Base-by-base conservation (phyloP, 2,888 invertebrate species). In the Drosophila buzzatii region DNA sequence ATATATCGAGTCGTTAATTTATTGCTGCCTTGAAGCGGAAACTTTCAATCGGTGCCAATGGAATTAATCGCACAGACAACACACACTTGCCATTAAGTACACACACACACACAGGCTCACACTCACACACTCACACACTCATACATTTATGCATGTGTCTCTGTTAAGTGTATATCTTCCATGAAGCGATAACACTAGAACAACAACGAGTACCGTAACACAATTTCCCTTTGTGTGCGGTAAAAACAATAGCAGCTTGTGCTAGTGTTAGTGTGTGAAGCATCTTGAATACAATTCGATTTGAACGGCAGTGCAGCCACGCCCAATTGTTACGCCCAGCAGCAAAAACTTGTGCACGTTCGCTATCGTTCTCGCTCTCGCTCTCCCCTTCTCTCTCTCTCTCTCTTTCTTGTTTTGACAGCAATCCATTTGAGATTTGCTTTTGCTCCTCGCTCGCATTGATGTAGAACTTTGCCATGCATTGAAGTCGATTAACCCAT, bases 21-120 rank as follows among this genome's bases (percentile, higher is more conserved):
- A 85, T 85, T 82, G 89, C 89, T 76, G 85, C 89, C 81, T 80
- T 88, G 83, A 71, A 85, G 72, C 85, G 71, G 75, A 85, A 85
- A 85, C 78, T 90, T 85, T 85, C 90, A 85, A 85, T 85, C 85
- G 85, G 85, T 85, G 90, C 90, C 85, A 90, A 85, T 85, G 85
- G 85, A 85, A 85, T 85, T 85, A 85, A 85, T 85, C 89, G 83
- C 70, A 79, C 81, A 81, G 53, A 77, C 77, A 71, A 67, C 76
- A 58, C 77, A 71, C 55, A 66, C 81, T 70, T 76, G 67, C 76
- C 55, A 64, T 82, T 75, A 82, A 79, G 88, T 73, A 71, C 76
- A 62, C 59, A 63, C 66, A 70, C 66, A 56, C 61, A 59, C 42
- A 41, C 55, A 51, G n/a, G n/a, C 27, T 33, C 18, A 52, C 62